Percentiles rank a stretch among this genome's conserved stretches.
Evolutionary conservation across 1,140 invertebrate genomes (phyloP).

Genomic region (Drosophila cardini): DNA sequence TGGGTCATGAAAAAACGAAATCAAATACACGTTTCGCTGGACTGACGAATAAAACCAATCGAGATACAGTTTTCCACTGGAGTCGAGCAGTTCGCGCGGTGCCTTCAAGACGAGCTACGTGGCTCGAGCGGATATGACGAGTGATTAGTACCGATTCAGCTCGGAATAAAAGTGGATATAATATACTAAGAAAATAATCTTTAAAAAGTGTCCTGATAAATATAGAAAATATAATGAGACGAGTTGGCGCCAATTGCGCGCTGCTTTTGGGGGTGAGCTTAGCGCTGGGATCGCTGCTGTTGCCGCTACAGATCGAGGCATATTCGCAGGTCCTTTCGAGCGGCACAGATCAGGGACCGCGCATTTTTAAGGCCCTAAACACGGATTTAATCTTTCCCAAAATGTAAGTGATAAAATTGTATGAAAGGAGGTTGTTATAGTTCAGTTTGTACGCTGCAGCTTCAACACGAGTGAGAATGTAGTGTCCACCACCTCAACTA

Average conservation of each 20-base stretch:
- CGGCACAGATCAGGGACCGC: conserved; percentile 63
- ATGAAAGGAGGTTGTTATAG: neutral
- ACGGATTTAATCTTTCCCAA: conserved; percentile 81
- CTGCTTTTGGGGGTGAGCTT: conserved; percentile 42
- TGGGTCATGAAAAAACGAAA: conserved; percentile 80
- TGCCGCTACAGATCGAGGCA: conserved; percentile 27
- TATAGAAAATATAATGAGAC: conserved; percentile 37
- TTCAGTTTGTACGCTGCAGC: conserved; percentile 35
- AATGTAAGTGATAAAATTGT: conserved; percentile 58
- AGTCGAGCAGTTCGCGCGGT: conserved; percentile 62
- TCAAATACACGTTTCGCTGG: conserved; percentile 45
- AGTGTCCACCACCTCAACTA: conserved; percentile 55
- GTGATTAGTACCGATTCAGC: conserved; percentile 20
- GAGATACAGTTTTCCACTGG: conserved; percentile 29
- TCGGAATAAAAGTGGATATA: conserved; percentile 5
- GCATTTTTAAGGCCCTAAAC: conserved; percentile 78
- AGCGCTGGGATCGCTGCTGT: conserved; percentile 20
- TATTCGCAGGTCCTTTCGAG: conserved; percentile 70
- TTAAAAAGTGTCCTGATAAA: conserved; percentile 37
- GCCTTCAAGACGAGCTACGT: conserved; percentile 34
- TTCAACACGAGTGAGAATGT: conserved; percentile 78
- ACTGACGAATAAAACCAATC: conserved; percentile 67
- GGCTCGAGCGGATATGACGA: conserved; percentile 57
- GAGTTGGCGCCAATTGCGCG: conserved; percentile 40
- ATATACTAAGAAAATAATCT: neutral